phyloP scores from a whole-genome alignment of 2,113 vertebrate species.

The Antennarius striatus region DNA sequence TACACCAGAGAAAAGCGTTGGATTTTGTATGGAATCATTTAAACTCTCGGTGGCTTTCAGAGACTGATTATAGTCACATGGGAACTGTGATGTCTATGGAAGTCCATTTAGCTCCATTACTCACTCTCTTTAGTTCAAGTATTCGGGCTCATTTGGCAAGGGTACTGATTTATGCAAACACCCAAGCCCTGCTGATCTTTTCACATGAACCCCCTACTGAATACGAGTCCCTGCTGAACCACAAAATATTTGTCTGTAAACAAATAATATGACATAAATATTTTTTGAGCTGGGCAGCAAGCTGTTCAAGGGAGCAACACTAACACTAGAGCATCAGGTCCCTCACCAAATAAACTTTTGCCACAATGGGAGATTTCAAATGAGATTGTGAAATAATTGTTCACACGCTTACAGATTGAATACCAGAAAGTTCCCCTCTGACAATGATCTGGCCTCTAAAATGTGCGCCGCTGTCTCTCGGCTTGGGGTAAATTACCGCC shows the following conservation, averaged over 20 bases:
- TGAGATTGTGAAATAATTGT: conserved; percentile 54
- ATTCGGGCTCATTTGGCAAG: conserved; percentile 68
- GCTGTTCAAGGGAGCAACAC: conserved; percentile 62
- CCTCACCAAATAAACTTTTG: conserved; percentile 17
- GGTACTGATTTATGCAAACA: conserved; percentile 75
- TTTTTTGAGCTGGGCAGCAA: conserved; percentile 57
- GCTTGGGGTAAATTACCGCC: conserved; percentile 67
- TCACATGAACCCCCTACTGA: conserved; percentile 72
- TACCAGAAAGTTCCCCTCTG: conserved; percentile 29
- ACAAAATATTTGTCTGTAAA: conserved; percentile 73
- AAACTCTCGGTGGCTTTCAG: conserved; percentile 43
- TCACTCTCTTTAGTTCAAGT: conserved; percentile 40
- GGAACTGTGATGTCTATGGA: conserved; percentile 55
- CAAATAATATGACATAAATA: conserved; percentile 72
- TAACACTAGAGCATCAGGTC: conserved; percentile 18
- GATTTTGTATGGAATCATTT: conserved; percentile 39
- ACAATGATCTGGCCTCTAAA: conserved; percentile 44
- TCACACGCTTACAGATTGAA: conserved; percentile 31
- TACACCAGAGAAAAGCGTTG: conserved; percentile 24
- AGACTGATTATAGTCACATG: conserved; percentile 59
- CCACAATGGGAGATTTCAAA: conserved; percentile 17
- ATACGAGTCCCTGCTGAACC: conserved; percentile 70
- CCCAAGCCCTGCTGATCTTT: conserved; percentile 63
- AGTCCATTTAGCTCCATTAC: conserved; percentile 60
- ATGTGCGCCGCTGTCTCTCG: conserved; percentile 39